Evolutionary conservation across 2,888 invertebrate genomes (phyloP).

Genomic region (Aradus depressus): DNA sequence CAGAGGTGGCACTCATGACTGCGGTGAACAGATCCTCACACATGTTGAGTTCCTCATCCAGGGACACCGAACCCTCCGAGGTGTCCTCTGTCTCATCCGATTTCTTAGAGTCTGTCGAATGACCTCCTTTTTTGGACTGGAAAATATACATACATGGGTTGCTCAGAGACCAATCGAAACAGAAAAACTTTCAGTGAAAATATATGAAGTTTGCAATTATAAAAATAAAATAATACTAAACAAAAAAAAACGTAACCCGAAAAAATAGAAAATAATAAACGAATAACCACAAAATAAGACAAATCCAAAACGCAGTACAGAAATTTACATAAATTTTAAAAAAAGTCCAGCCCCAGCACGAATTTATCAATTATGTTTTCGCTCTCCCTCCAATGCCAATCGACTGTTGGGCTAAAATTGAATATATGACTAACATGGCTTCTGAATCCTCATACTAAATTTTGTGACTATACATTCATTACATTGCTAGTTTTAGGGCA

Average conservation of each 20-base stretch:
- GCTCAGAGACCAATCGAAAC: no score
- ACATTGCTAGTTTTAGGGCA: no score
- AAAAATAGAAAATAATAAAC: not conserved
- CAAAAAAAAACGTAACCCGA: not conserved
- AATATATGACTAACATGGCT: no score
- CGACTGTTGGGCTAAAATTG: no score
- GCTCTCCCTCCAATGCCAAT: no score
- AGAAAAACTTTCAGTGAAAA: not conserved
- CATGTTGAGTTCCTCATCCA: conserved; percentile 51
- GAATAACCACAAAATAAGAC: no score
- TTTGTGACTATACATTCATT: no score
- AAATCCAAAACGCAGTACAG: no score
- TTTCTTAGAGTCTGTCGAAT: conserved; percentile 28
- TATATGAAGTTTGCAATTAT: not conserved
- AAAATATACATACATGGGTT: not conserved
- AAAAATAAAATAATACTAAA: not conserved
- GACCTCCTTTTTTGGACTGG: conserved; percentile 8
- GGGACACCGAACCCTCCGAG: conserved; percentile 58
- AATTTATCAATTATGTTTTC: no score
- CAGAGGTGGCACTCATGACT: conserved; percentile 70
- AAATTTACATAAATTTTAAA: no score
- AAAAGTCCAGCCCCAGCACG: no score
- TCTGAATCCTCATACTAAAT: no score
- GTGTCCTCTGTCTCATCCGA: conserved; percentile 55
- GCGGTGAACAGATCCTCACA: conserved; percentile 83